Evolutionary conservation across 2,888 invertebrate species (phyloP).

Genomic region (Troilus luridus): DNA sequence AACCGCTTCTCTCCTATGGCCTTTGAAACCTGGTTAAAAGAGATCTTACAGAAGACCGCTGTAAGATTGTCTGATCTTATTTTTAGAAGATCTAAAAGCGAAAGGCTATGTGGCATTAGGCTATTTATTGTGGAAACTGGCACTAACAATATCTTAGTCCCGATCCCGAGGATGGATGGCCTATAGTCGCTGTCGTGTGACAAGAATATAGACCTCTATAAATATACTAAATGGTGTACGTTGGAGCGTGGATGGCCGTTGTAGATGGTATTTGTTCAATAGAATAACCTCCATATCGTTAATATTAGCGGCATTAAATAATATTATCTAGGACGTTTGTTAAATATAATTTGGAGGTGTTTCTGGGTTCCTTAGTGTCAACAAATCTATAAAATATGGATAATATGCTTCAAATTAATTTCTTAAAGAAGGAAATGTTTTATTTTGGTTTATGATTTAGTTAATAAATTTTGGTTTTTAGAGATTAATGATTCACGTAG

Average conservation of each 20-base stretch:
- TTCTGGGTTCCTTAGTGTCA: not conserved
- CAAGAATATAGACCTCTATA: not conserved
- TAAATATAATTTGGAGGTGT: not conserved
- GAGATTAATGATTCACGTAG: too few species aligned
- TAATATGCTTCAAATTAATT: too few species aligned
- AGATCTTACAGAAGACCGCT: not conserved
- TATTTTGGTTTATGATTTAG: too few species aligned
- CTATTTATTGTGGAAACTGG: constrained; percentile 39
- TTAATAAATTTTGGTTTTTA: too few species aligned
- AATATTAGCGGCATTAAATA: not conserved
- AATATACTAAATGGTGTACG: not conserved
- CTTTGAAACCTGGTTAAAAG: not conserved
- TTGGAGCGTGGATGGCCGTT: not conserved
- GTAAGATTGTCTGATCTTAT: not conserved
- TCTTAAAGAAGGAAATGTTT: too few species aligned
- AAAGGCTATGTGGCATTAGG: constrained; percentile 19
- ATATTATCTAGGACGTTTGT: not conserved
- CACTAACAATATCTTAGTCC: constrained; percentile 34
- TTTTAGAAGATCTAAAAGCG: constrained; percentile 19
- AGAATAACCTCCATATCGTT: not conserved
- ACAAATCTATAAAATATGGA: too few species aligned
- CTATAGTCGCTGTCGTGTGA: not conserved
- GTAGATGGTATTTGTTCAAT: not conserved
- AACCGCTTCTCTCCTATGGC: not conserved
- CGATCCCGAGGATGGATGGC: not conserved